Percentiles rank a stretch among this genome's conserved stretches.
Evolutionary conservation across 35 echinoderm and acorn worm species (phyloP).

Genomic region (Apostichopus californicus): DNA sequence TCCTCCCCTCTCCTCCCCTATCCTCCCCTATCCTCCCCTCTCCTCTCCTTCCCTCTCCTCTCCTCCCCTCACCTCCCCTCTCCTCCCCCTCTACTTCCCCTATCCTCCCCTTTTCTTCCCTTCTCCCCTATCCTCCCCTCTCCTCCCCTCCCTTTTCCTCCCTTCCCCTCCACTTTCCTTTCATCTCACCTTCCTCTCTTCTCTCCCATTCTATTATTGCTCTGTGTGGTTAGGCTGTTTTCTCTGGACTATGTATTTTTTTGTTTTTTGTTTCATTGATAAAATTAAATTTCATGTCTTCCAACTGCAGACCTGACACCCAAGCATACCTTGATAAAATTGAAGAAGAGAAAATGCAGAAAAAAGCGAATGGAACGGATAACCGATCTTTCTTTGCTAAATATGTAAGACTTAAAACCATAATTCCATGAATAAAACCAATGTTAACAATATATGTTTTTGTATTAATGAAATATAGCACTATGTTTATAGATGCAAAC

Average conservation of each 20-base stretch:
- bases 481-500: too few species aligned
- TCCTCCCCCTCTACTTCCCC: too few species aligned
- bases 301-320: conserved; percentile 79
- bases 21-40: too few species aligned
- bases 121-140: not conserved
- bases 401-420: conserved; percentile 77
- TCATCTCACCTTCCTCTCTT: not conserved
- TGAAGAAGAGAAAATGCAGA: conserved; percentile 89
- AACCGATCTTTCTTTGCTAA: conserved; percentile 95
- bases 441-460: too few species aligned
- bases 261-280: not conserved
- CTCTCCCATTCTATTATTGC: too few species aligned
- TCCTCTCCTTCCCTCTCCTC: too few species aligned
- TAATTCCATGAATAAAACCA: too few species aligned
- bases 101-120: too few species aligned
- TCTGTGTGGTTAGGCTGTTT: too few species aligned
- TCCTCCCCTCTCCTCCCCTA: too few species aligned
- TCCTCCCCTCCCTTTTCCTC: not conserved
- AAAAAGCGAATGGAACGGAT: conserved; percentile 76
- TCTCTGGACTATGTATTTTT: not conserved
- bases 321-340: conserved; percentile 88
- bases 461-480: too few species aligned
- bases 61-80: too few species aligned
- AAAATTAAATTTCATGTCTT: not conserved
- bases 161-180: not conserved